phyloP scores from a whole-genome alignment of 2,888 invertebrate species.

The Clanis bilineata region DNA sequence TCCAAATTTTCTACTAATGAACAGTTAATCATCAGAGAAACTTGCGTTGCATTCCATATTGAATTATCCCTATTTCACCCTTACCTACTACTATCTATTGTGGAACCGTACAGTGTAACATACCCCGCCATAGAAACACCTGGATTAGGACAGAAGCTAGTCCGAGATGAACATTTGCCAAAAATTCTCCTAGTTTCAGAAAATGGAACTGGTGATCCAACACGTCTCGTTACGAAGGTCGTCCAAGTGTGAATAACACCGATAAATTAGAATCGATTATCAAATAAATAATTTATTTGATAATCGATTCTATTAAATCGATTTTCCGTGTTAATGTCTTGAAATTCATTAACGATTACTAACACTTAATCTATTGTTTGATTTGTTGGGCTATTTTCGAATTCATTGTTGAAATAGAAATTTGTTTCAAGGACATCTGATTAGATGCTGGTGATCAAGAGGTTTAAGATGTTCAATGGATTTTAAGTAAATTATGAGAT shows the following conservation, averaged over 20 bases:
- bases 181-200: too few relatives aligned
- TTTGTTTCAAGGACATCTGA: background rate
- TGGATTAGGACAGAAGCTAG: background rate
- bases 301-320: background rate
- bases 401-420: background rate
- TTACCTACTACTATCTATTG: too few relatives aligned
- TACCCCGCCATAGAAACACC: too few relatives aligned
- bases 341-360: background rate
- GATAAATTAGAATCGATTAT: too few relatives aligned
- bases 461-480: background rate
- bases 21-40: too few relatives aligned
- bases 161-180: background rate
- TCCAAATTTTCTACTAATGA: too few relatives aligned
- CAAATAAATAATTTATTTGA: background rate
- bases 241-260: background rate
- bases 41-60: too few relatives aligned
- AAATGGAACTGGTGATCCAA: background rate
- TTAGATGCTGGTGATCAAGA: background rate
- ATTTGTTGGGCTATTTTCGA: background rate
- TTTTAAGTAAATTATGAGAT: too few relatives aligned
- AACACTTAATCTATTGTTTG: background rate
- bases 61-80: too few relatives aligned
- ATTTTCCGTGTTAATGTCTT: background rate
- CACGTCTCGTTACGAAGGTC: background rate
- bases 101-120: too few relatives aligned